Evolutionary conservation across 2,888 invertebrate species (phyloP), one percentile per base, ranked within the genome.

Genomic region (Habroteleia sp.): DNA sequence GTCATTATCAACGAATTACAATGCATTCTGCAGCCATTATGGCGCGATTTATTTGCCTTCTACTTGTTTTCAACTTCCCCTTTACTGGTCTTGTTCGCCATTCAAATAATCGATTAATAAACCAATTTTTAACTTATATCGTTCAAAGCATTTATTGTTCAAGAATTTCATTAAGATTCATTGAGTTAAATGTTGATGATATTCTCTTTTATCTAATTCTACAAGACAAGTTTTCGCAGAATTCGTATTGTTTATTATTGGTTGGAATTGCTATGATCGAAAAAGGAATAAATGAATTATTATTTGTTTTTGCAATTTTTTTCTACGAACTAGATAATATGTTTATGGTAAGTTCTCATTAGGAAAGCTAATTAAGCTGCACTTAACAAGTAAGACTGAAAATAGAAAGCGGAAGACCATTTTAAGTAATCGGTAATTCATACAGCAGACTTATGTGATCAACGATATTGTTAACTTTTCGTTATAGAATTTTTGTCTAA

Each of bases 1-100:
- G 78, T 80, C 77, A 78, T 78, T 78, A 77, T 71, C 63, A 50
- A 58, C 56, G 63, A 56, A 68, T 68, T 74, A 68, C 68, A 63
- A 62, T 68, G 56, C 60, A 63, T 63, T 29, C 48, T 39, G 27
- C 65, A 48, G 52, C 60, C 44, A 73, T 73, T 66, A 73, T 27
- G 44, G 25, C 27, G 31, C 60, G 29, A 56, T 33, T 62, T 72
- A 72, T 65, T 72, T 50, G 58, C 63, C 56, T 56, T 50, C 48
- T 29, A 37, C 25, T 48, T 65, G 37, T 62, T 62, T 41, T 31
- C 23, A 1, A 33, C 29, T 42, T 50, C 10, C 41, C 16, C 37
- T 25, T 25, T 14, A 11, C 6, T n/a, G 7, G 10, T 2, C 23
- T 27, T 27, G 1, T 13, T 20, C 10, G 7, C 25, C 31, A 52